Evolutionary conservation across 2,888 invertebrate species (phyloP).

Genomic region (Alitta virens): DNA sequence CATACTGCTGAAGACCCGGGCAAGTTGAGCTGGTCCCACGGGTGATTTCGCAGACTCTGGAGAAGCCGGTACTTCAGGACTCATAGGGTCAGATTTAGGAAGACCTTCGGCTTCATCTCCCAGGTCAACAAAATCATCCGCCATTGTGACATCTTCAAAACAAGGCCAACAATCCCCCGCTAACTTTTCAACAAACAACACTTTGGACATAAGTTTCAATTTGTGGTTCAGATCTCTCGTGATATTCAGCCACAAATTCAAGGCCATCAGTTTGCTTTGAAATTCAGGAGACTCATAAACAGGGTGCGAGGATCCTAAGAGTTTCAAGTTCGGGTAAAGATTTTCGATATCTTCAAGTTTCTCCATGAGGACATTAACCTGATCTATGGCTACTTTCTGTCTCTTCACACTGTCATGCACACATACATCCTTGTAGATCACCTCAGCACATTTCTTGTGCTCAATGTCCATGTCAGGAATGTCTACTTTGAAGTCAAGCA

Average conservation of each 20-base stretch:
- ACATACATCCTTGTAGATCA: background rate
- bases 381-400: slow-evolving; percentile 72
- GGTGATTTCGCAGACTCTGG: slow-evolving; percentile 6
- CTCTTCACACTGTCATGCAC: slow-evolving; percentile 60
- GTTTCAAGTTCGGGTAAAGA: slow-evolving; percentile 79
- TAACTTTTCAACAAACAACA: slow-evolving; percentile 39
- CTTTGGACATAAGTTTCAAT: slow-evolving; percentile 65
- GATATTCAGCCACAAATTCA: slow-evolving; percentile 90
- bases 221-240: slow-evolving; percentile 80
- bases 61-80: background rate
- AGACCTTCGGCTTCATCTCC: slow-evolving; percentile 10
- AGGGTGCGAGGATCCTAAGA: slow-evolving; percentile 74
- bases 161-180: slow-evolving; percentile 48
- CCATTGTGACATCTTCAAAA: slow-evolving; percentile 32
- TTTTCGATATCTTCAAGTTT: slow-evolving; percentile 75
- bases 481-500: slow-evolving; percentile 67
- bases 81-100: background rate
- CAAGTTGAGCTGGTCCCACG: slow-evolving; percentile 38
- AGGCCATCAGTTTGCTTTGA: slow-evolving; percentile 70
- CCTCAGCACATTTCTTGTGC: background rate
- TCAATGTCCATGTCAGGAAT: background rate
- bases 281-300: slow-evolving; percentile 68
- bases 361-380: slow-evolving; percentile 71
- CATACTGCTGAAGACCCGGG: slow-evolving; percentile 44
- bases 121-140: slow-evolving; percentile 24